Evolutionary conservation across 2,888 invertebrate species (phyloP).

Genomic region (Pyralis farinalis): DNA sequence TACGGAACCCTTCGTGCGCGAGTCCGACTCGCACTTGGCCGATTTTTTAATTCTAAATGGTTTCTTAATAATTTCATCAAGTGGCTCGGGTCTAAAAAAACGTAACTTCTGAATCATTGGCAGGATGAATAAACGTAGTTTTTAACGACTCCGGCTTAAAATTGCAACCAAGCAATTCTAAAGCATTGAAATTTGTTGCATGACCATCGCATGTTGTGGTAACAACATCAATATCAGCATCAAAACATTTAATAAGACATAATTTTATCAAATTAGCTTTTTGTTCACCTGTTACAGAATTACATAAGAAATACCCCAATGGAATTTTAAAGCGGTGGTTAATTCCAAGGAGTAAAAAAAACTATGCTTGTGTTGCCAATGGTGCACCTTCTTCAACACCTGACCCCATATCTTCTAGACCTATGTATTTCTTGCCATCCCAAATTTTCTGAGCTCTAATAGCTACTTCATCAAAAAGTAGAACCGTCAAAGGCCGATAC

Average conservation of each 20-base stretch:
- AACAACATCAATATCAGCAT: not conserved
- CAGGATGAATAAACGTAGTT: conserved; percentile 4
- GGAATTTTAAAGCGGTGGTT: not conserved
- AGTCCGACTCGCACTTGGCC: too few species aligned
- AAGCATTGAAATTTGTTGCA: conserved; percentile 8
- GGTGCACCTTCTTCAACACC: conserved; percentile 8
- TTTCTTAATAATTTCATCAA: too few species aligned
- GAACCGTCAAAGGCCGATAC: not conserved
- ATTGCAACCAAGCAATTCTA: not conserved
- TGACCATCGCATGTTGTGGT: not conserved
- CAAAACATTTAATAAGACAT: not conserved
- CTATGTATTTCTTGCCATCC: conserved; percentile 18
- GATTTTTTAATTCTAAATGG: too few species aligned
- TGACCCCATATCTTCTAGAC: conserved; percentile 16
- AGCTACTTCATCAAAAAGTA: conserved; percentile 1
- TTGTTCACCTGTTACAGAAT: not conserved
- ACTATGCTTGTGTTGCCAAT: not conserved
- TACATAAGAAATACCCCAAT: not conserved
- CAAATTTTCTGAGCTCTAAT: conserved; percentile 9
- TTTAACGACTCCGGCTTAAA: conserved; percentile 4
- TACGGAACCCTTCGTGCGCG: too few species aligned
- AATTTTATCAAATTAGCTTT: not conserved
- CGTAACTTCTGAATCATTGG: conserved; percentile 5
- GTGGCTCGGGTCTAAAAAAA: too few species aligned
- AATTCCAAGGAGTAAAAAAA: not conserved